phyloP scores from a whole-genome alignment of 1,140 invertebrate genomes.

The Vollenhovia emeryi region DNA sequence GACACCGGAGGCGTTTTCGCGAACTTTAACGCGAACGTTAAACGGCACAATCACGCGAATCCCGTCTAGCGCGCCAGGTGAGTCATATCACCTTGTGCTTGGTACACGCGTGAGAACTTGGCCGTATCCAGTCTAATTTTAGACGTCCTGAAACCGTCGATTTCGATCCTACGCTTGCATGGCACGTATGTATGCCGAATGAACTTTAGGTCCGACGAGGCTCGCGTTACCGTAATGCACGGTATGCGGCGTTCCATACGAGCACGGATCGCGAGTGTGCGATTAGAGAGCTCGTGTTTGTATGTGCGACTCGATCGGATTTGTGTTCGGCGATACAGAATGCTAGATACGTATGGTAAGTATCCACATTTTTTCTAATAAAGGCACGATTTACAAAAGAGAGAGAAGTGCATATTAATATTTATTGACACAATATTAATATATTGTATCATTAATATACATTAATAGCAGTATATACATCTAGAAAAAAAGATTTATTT shows the following conservation, averaged over 20 bases:
- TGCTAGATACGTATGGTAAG: too few species aligned
- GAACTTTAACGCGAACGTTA: neutral
- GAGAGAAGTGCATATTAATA: neutral
- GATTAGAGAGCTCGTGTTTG: neutral
- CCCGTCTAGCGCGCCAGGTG: neutral
- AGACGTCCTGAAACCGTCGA: constrained; percentile 54
- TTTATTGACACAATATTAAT: neutral
- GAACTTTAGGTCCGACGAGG: constrained; percentile 1
- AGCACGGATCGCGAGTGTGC: neutral
- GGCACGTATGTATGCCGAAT: neutral
- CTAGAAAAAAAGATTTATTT: too few species aligned
- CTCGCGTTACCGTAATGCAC: neutral
- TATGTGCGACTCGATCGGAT: too few species aligned
- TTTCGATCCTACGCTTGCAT: constrained; percentile 21
- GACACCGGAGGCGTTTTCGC: neutral
- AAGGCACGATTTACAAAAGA: neutral
- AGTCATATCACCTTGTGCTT: constrained; percentile 37
- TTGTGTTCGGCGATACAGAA: too few species aligned
- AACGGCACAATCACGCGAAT: constrained; percentile 21
- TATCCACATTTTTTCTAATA: neutral
- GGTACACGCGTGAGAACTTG: constrained; percentile 9
- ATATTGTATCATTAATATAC: neutral
- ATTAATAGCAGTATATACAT: neutral
- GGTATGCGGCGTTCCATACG: neutral
- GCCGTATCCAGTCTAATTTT: constrained; percentile 59